Conservation (phyloP, 2,797 vertebrate species). For the Pangasius macronema region DNA sequence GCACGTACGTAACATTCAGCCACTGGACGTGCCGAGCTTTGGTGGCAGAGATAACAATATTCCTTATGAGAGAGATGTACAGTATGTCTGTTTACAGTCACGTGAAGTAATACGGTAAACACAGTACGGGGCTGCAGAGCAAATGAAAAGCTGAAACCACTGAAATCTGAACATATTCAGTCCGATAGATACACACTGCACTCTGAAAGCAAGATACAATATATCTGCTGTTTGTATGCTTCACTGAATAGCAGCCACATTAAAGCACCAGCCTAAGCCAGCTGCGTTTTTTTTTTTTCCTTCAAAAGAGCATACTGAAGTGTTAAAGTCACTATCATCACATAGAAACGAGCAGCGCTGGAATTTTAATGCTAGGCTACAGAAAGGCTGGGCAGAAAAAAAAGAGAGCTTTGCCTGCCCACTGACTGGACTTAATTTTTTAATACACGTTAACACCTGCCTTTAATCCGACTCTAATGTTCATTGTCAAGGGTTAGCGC, state of each 20-base stretch:
- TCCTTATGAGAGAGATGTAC: constrained; percentile 69
- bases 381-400: constrained; percentile 47
- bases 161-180: constrained; percentile 54
- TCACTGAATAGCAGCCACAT: constrained; percentile 54
- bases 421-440: constrained; percentile 80
- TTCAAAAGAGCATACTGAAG: constrained; percentile 71
- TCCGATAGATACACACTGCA: constrained; percentile 73
- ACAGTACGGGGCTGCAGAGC: constrained; percentile 24
- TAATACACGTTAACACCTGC: constrained; percentile 82
- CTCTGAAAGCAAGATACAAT: constrained; percentile 65
- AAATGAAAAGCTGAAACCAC: constrained; percentile 36
- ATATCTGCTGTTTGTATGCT: constrained; percentile 67
- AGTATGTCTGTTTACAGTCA: constrained; percentile 75
- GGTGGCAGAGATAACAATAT: constrained; percentile 75
- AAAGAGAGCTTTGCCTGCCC: constrained; percentile 69
- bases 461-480: constrained; percentile 82
- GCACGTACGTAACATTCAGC: constrained; percentile 75
- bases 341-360: constrained; percentile 54
- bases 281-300: background rate
- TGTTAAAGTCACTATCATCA: constrained; percentile 71
- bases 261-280: constrained; percentile 28
- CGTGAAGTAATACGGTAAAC: constrained; percentile 73
- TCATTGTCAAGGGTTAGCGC: constrained; percentile 82
- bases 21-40: constrained; percentile 69
- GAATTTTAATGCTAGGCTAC: constrained; percentile 71